phyloP scores from a whole-genome alignment of 2,113 vertebrate genomes.

The Prolemur simus region DNA sequence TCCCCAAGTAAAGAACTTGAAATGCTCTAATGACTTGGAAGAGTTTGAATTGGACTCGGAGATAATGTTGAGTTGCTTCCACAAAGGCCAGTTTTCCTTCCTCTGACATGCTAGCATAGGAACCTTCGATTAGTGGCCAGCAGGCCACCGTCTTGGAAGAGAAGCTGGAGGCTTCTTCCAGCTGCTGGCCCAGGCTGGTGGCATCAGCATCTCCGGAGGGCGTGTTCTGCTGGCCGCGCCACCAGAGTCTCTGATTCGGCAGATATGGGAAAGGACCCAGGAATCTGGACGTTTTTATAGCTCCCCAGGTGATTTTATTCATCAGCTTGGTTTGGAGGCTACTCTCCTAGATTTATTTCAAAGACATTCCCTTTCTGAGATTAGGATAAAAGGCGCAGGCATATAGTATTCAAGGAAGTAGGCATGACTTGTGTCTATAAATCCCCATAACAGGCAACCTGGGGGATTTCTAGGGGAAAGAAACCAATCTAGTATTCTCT shows the following conservation, averaged over 20 bases:
- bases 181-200: neutral
- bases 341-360: neutral
- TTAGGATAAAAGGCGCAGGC: neutral
- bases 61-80: neutral
- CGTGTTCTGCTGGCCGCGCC: neutral
- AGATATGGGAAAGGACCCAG: neutral
- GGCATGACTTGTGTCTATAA: neutral
- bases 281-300: neutral
- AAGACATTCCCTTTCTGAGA: neutral
- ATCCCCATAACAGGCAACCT: neutral
- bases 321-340: neutral
- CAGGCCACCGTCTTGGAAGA: neutral
- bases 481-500: neutral
- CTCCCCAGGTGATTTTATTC: neutral
- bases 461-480: neutral
- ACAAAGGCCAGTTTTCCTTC: neutral
- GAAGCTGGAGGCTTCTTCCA: neutral
- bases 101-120: neutral
- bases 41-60: neutral
- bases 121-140: neutral
- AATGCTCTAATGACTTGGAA: neutral
- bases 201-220: too few species aligned
- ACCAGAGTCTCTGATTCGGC: neutral
- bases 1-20: neutral
- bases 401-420: neutral